Evolutionary conservation across 2,797 vertebrate species (phyloP).

Genomic region (Tarsius wallacei): DNA sequence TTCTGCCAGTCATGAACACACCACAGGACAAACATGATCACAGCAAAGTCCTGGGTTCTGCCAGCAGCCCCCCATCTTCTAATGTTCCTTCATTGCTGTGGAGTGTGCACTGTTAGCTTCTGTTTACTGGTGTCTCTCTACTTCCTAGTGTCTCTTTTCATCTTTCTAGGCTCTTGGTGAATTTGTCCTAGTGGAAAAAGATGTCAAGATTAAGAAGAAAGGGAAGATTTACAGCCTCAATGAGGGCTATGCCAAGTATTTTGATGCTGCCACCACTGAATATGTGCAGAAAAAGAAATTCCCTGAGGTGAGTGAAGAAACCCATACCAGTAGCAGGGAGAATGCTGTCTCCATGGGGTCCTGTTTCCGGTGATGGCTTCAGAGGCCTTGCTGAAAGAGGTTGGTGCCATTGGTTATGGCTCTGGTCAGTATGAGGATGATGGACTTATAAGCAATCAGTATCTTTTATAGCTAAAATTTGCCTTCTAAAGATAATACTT

Average conservation of each 20-base stretch:
- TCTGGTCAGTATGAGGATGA: not conserved
- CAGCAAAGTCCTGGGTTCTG: not conserved
- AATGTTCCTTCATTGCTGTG: not conserved
- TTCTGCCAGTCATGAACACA: not conserved
- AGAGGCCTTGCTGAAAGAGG: not conserved
- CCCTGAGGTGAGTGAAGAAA: conserved; percentile 94
- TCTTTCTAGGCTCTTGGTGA: conserved; percentile 95
- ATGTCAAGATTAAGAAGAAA: conserved; percentile 96
- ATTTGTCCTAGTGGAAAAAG: conserved; percentile 97
- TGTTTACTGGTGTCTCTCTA: conserved; percentile 31
- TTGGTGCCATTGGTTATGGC: not conserved
- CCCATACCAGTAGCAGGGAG: not conserved
- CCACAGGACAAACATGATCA: no score
- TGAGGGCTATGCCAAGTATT: conserved; percentile 98
- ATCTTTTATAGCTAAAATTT: not conserved
- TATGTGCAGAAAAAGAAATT: conserved; percentile 98
- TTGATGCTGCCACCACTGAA: conserved; percentile 95
- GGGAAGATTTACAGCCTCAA: conserved; percentile 98
- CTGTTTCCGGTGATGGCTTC: not conserved
- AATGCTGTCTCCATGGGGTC: not conserved
- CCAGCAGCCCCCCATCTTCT: not conserved
- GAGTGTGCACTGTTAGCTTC: not conserved
- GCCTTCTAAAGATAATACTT: not conserved
- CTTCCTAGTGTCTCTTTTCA: conserved; percentile 37
- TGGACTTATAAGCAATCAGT: not conserved